Evolutionary conservation across 2,888 invertebrate species (phyloP).

Genomic region (Lasiommata megera): DNA sequence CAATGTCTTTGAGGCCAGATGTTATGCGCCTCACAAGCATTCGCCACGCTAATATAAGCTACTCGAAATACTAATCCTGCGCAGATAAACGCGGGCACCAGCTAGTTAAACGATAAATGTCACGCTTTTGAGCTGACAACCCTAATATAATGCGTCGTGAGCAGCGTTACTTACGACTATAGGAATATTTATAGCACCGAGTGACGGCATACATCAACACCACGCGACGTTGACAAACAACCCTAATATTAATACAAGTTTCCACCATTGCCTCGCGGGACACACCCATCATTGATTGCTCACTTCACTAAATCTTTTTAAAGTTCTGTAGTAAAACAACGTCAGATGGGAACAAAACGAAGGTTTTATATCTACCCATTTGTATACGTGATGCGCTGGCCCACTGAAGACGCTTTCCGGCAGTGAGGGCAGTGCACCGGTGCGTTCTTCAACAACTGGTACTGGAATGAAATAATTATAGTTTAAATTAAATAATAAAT

Average conservation of each 20-base stretch:
- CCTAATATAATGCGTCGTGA: slow-evolving; percentile 18
- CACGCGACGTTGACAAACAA: slow-evolving; percentile 71
- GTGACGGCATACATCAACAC: slow-evolving; percentile 52
- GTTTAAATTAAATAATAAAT: too few species aligned
- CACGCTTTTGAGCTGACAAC: too few species aligned
- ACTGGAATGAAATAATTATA: slow-evolving; percentile 65
- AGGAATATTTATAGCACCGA: slow-evolving; percentile 56
- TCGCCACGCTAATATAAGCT: too few species aligned
- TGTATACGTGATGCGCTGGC: slow-evolving; percentile 87
- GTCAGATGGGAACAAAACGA: too few species aligned
- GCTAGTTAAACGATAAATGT: too few species aligned
- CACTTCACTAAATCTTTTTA: slow-evolving; percentile 1
- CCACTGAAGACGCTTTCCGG: slow-evolving; percentile 93
- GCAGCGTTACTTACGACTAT: slow-evolving; percentile 49
- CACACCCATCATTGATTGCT: slow-evolving; percentile 16
- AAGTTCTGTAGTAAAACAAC: too few species aligned
- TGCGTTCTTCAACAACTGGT: slow-evolving; percentile 88
- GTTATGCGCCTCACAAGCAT: too few species aligned
- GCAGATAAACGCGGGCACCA: too few species aligned
- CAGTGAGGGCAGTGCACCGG: slow-evolving; percentile 97
- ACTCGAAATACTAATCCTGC: too few species aligned
- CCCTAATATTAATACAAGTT: slow-evolving; percentile 52
- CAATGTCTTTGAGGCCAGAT: too few species aligned
- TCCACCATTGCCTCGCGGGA: slow-evolving; percentile 15
- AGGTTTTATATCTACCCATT: too few species aligned